Base-by-base conservation (phyloP, 2,888 invertebrate genomes). In the Dysmachus trigonus region DNA sequence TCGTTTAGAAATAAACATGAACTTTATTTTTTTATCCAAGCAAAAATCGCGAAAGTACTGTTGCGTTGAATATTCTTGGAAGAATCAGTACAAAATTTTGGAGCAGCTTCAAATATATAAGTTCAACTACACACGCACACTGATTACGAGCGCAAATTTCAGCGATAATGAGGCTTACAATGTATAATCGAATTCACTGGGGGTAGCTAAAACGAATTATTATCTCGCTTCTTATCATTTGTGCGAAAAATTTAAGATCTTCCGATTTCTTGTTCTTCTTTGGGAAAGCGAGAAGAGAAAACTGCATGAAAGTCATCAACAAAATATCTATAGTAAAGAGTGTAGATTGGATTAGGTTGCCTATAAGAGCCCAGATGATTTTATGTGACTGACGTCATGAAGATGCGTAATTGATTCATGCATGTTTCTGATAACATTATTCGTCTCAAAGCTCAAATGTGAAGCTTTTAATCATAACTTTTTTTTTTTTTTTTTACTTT, bases 121-220 rank as follows among this genome's bases (percentile, higher is more conserved):
- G 13, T 47, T 77, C 77, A 35, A 47, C 22, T 77, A 77, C 77
- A 77, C 3, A 47, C 27, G 30, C 31, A 77, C 27, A 27, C 27
- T 47, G 47, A 31, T 77, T 27, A 77, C n/a, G 35, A 13, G 47
- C 30, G 47, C 30, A 77, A 35, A 33, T 22, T 30, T 47, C 10
- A 76, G 38, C 22, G 76, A 77, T 77, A 77, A 41, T 47, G 47
- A 77, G n/a, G 47, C 77, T n/a, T 73, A 77, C 62, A 77, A 77
- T 77, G 77, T 77, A 77, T 77, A 31, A 77, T 47, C 47, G 27
- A 77, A 30, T 77, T 47, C 77, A 77, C 77, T 77, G 77, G 77
- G 77, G 77, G 77, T 77, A 47, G 62, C 62, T 62, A 77, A 77
- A 30, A 77, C 15, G 27, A 30, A 22, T 47, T 27, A 47, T 77